A percentile compares a stretch with the other conserved stretches of the same genome.
These are phyloP conservation scores for Zaprionus davidi DNA, from an alignment of 1,140 invertebrate species.

Conservation along the genomic window DNA sequence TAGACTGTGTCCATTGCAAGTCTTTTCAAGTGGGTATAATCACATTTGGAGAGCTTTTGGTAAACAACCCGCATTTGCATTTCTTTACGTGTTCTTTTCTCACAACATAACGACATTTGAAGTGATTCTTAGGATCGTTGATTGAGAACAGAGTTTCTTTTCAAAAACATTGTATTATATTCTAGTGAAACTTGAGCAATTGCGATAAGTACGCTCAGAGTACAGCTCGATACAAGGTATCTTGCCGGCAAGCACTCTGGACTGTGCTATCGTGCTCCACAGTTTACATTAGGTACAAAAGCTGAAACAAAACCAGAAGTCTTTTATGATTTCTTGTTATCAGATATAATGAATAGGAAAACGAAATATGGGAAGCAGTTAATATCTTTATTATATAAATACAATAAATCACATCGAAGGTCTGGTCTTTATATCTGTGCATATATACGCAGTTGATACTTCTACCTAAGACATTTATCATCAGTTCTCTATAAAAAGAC, in stretches of 20 bases:
- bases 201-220: constrained; percentile 2
- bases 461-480: constrained; percentile 20
- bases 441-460: not conserved
- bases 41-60: not conserved
- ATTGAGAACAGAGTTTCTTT: not conserved
- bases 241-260: not conserved
- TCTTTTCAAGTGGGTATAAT: not conserved
- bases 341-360: constrained; percentile 21
- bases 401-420: constrained; percentile 34
- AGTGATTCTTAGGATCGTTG: not conserved
- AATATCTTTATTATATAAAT: constrained; percentile 32
- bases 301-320: constrained; percentile 12
- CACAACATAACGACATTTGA: not conserved
- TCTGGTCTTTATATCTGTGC: constrained; percentile 12
- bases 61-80: not conserved
- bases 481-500: constrained; percentile 32
- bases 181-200: not conserved
- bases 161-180: not conserved
- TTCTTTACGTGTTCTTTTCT: not conserved
- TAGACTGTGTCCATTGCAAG: not conserved
- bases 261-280: not conserved
- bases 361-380: constrained; percentile 5
- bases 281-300: not conserved
- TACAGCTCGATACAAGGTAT: not conserved
- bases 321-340: constrained; percentile 23